Conservation (phyloP, 2,113 vertebrate species). For the Silurus glanis region DNA sequence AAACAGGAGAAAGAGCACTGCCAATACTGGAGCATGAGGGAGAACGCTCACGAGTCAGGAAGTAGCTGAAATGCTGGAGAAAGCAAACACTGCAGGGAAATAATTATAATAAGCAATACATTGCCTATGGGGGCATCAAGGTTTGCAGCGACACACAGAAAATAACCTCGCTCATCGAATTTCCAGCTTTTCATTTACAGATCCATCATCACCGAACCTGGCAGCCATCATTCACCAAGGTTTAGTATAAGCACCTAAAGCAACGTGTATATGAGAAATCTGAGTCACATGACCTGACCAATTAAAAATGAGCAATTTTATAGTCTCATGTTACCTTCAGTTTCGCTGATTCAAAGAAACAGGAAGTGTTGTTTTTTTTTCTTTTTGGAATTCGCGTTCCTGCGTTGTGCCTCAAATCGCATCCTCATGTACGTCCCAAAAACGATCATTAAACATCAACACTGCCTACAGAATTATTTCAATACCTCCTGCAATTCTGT, state of each 20-base stretch:
- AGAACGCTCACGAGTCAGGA: constrained; percentile 7
- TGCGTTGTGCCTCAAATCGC: neutral
- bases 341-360: no score
- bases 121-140: constrained; percentile 8
- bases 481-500: no score
- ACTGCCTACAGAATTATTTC: no score
- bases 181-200: neutral
- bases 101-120: constrained; percentile 47
- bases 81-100: constrained; percentile 5
- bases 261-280: no score
- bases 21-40: constrained; percentile 38
- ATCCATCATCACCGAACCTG: neutral
- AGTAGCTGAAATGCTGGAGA: constrained; percentile 23
- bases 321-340: no score
- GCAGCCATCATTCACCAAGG: constrained; percentile 36
- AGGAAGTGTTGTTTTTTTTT: no score
- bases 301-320: no score
- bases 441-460: no score
- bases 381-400: no score
- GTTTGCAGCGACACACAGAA: neutral
- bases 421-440: neutral
- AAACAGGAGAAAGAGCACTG: constrained; percentile 56
- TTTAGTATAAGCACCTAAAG: neutral
- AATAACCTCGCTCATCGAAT: neutral
- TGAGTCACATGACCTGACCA: no score